These are phyloP conservation scores for Caenorhabditis afra DNA, from an alignment of 2,888 invertebrate species.

Conservation along the genomic window DNA sequence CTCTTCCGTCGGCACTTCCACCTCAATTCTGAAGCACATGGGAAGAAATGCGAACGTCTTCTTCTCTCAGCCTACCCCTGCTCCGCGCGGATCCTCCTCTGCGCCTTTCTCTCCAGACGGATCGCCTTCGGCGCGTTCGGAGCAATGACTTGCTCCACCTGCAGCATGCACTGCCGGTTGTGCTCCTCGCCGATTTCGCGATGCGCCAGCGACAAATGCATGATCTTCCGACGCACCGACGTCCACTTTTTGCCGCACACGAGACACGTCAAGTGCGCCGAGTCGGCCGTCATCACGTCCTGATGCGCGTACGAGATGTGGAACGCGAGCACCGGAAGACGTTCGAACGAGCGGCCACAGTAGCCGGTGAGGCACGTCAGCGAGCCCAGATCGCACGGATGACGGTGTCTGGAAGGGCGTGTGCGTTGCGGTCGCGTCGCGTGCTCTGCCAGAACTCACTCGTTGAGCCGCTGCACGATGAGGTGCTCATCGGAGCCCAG, in stretches of 20 bases:
- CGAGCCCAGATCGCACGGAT: constrained; percentile 23
- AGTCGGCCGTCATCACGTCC: constrained; percentile 44
- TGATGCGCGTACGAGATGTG: constrained; percentile 69
- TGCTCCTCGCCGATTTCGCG: constrained; percentile 60
- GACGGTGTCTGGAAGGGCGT: constrained; percentile 18
- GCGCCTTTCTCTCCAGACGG: constrained; percentile 38
- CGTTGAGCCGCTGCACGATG: constrained; percentile 20
- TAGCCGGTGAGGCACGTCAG: constrained; percentile 29
- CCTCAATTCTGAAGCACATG: too few species aligned
- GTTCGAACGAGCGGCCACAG: constrained; percentile 50
- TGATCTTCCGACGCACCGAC: constrained; percentile 61
- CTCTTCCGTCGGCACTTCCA: too few species aligned
- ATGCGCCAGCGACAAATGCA: constrained; percentile 61
- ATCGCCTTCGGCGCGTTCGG: constrained; percentile 61
- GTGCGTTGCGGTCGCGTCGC: too few species aligned
- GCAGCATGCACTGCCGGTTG: constrained; percentile 63
- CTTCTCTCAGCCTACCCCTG: not conserved
- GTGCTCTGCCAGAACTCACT: constrained; percentile 8
- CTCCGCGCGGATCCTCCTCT: not conserved
- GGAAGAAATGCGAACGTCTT: too few species aligned
- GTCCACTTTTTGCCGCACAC: constrained; percentile 65
- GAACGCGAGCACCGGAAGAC: constrained; percentile 64
- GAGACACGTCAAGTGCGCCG: constrained; percentile 52
- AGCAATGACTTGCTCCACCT: constrained; percentile 58
- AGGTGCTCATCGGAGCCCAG: constrained; percentile 17